Base-by-base conservation (phyloP, 2,113 vertebrate species). In the Alces alces region DNA sequence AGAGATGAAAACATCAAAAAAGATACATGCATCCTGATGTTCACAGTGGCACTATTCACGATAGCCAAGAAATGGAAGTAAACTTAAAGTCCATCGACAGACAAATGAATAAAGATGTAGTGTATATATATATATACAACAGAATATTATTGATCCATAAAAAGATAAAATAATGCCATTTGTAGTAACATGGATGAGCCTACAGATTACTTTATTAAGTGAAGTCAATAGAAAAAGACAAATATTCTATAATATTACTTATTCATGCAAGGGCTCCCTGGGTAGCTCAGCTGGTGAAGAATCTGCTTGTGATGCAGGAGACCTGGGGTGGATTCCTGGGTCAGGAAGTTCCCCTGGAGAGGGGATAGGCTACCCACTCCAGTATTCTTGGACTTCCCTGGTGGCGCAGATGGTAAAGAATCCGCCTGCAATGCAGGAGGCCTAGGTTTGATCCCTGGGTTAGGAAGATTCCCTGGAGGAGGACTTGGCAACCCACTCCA, bases 381-480 rank as follows among this genome's bases (percentile, higher is more conserved):
- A 70, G 0, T 39, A 70, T 73, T 73, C 66, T 6, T 39, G 66
- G 66, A 19, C 66, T 73, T 73, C 66, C 19, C 66, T 73, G 66
- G 19, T 23, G 66, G 66, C 36, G 23, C n/a, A 73, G 10, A 13
- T 12, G n/a, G 19, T 39, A 6, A 73, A 73, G n/a, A 73, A 39
- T 39, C 36, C 0, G 0, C 21, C 21, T 13, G 10, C 23, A 73
- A 39, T 73, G 36, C 36, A 39, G 5, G 5, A 25, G 5, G 39
- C 19, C 19, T 39, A n/a, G 19, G 36, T 70, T 70, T 70, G 66
- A 36, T 39, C n/a, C 66, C 1, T 70, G n/a, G 10, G n/a, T 39
- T 70, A 3, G 66, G n/a, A 70, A 70, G n/a, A 70, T 23, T 12
- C 4, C 66, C n/a, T 70, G n/a, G 66, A 39, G n/a, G 11, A 36